Percentiles rank a stretch among this genome's conserved stretches.
Evolutionary conservation across 2,888 invertebrate species (phyloP).

Genomic region (Lithophane leautieri): DNA sequence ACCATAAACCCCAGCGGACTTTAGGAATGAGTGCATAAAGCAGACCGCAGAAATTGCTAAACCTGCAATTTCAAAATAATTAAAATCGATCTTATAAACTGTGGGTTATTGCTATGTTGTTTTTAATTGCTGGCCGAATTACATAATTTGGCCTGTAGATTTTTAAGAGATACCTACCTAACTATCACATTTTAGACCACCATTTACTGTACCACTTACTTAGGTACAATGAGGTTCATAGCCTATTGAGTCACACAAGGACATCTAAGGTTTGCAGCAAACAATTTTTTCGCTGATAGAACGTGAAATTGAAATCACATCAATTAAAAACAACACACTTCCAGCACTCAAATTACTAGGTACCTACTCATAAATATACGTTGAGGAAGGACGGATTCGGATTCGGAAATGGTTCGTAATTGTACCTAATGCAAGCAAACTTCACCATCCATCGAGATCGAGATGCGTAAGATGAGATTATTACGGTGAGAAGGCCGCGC

Average conservation of each 20-base stretch:
- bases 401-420: constrained; percentile 59
- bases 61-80: neutral
- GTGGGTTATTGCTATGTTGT: neutral
- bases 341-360: constrained; percentile 20
- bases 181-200: neutral
- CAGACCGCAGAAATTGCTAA: neutral
- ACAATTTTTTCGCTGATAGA: constrained; percentile 1
- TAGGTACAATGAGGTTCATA: neutral
- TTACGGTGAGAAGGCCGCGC: constrained; percentile 74
- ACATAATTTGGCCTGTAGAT: neutral
- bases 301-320: constrained; percentile 34
- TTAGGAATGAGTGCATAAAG: neutral
- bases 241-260: neutral
- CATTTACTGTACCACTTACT: neutral
- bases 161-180: neutral
- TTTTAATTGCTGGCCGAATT: neutral
- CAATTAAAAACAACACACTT: constrained; percentile 43
- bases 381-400: constrained; percentile 56
- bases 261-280: constrained; percentile 2
- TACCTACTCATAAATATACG: constrained; percentile 44
- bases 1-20: neutral
- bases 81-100: neutral
- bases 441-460: constrained; percentile 45
- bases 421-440: constrained; percentile 43
- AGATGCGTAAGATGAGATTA: constrained; percentile 67